Evolutionary conservation across 2,888 invertebrate genomes (phyloP).

Genomic region (Hoplodrina ambigua): DNA sequence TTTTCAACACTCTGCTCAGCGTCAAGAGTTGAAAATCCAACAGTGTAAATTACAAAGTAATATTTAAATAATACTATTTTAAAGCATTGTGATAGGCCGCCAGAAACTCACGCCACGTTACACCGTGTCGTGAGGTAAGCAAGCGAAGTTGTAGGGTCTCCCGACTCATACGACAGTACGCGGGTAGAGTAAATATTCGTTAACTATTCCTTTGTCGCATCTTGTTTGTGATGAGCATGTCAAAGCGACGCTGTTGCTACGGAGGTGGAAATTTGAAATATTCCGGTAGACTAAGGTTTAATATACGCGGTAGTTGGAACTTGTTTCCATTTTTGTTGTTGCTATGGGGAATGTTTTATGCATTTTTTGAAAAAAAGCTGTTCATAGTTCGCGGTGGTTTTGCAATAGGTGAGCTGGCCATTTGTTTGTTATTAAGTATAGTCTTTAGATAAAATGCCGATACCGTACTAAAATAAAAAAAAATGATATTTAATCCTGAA

Average conservation of each 20-base stretch:
- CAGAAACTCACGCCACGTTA: neutral
- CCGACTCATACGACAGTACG: slow-evolving; percentile 52
- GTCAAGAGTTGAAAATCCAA: no score
- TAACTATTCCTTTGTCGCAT: slow-evolving; percentile 84
- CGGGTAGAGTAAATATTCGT: slow-evolving; percentile 77
- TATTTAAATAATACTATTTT: no score
- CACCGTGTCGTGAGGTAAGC: slow-evolving; percentile 10
- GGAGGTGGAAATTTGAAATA: slow-evolving; percentile 58
- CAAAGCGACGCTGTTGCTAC: slow-evolving; percentile 68
- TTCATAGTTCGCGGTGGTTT: neutral
- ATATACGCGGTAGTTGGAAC: slow-evolving; percentile 3
- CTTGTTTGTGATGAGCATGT: slow-evolving; percentile 75
- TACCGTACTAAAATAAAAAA: no score
- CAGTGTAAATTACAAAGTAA: no score
- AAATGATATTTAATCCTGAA: no score
- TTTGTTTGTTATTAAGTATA: no score
- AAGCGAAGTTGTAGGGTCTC: slow-evolving; percentile 22
- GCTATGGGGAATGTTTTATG: neutral
- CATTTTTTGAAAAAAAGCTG: neutral
- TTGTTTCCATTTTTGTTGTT: slow-evolving; percentile 3
- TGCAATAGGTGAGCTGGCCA: neutral
- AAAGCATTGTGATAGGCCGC: no score
- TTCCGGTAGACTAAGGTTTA: slow-evolving; percentile 30
- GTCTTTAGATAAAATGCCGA: no score
- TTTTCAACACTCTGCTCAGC: no score